These are phyloP conservation scores for Vombatus ursinus DNA, from an alignment of 2,113 vertebrate genomes.

Conservation along the genomic window DNA sequence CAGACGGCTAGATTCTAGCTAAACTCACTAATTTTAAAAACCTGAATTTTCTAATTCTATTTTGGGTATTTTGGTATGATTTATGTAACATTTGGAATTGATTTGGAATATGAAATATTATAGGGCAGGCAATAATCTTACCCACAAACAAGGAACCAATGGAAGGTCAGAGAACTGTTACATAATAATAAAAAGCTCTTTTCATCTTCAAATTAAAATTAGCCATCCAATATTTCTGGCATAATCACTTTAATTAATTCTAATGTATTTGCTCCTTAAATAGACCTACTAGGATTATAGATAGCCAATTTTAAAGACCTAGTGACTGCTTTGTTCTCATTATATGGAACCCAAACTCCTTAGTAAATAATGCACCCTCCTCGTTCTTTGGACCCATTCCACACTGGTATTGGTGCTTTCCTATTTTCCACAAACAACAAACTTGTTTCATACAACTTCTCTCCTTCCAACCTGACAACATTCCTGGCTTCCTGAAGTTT, in stretches of 20 bases:
- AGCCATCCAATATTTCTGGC: slow-evolving; percentile 74
- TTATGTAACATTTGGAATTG: slow-evolving; percentile 57
- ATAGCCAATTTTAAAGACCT: slow-evolving; percentile 79
- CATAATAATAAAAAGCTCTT: slow-evolving; percentile 42
- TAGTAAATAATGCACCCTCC: slow-evolving; percentile 78
- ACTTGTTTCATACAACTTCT: slow-evolving; percentile 46
- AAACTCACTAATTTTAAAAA: slow-evolving; percentile 72
- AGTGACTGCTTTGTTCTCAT: slow-evolving; percentile 76
- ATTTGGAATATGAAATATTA: slow-evolving; percentile 60
- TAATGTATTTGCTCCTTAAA: slow-evolving; percentile 80
- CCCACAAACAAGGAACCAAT: slow-evolving; percentile 41
- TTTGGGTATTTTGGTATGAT: slow-evolving; percentile 66
- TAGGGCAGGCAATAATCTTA: slow-evolving; percentile 53
- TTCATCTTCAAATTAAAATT: slow-evolving; percentile 72
- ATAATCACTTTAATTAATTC: slow-evolving; percentile 78
- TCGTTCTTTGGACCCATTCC: slow-evolving; percentile 66
- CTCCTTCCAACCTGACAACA: slow-evolving; percentile 49
- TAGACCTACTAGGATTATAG: slow-evolving; percentile 72
- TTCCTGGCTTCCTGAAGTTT: slow-evolving; percentile 64
- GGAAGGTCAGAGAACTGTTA: slow-evolving; percentile 61
- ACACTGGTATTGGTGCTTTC: slow-evolving; percentile 45
- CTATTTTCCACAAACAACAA: background rate
- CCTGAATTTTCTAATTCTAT: slow-evolving; percentile 69
- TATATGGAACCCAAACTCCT: slow-evolving; percentile 73
- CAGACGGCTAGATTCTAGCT: slow-evolving; percentile 60